Conservation (phyloP, 1,140 invertebrate genomes). For the Pogonus chalceus region DNA sequence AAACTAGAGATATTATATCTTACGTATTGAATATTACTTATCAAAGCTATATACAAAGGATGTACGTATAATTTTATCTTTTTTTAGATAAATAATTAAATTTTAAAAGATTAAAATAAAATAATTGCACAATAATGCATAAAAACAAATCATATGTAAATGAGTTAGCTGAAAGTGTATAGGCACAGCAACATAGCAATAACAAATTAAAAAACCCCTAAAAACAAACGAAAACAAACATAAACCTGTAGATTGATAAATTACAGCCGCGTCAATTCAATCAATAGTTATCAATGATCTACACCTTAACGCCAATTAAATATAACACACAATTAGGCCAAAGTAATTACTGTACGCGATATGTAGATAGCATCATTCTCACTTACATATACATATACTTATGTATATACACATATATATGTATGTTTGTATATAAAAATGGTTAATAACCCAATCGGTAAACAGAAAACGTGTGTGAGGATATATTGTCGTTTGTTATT, state of each 20-base stretch:
- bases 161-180: no score
- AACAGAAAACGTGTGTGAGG: neutral
- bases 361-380: neutral
- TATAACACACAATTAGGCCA: conserved; percentile 2
- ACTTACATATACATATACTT: neutral
- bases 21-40: no score
- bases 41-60: no score
- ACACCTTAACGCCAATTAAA: conserved; percentile 1
- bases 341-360: neutral
- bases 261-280: neutral
- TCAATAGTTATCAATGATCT: neutral
- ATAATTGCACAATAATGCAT: no score
- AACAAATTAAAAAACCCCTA: no score
- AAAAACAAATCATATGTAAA: no score
- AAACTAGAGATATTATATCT: no score
- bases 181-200: no score
- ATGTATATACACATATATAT: neutral
- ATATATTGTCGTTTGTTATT: neutral
- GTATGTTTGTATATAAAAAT: neutral
- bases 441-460: neutral
- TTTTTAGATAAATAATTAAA: no score
- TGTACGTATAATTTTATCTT: no score
- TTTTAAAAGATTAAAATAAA: no score
- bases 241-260: neutral
- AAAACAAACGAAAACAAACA: neutral